Percentiles rank a stretch among this genome's conserved stretches.
Evolutionary conservation across 2,888 invertebrate species (phyloP).

Genomic region (Erpobdella octoculata): DNA sequence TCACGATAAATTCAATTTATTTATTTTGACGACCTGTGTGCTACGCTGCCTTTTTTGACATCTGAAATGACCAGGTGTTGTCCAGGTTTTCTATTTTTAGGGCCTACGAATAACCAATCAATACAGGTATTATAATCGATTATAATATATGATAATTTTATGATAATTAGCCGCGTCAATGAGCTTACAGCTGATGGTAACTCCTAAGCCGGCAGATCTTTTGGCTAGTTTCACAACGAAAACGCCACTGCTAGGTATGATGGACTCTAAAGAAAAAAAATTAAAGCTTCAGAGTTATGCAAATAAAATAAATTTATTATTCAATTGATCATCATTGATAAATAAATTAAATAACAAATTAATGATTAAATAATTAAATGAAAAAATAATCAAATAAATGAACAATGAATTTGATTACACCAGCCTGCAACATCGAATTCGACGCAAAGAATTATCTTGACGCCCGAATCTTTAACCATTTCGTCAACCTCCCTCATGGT

Average conservation of each 20-base stretch:
- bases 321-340: too few species aligned
- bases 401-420: not conserved
- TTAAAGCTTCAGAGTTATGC: not conserved
- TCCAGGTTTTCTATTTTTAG: constrained; percentile 42
- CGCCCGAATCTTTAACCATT: constrained; percentile 49
- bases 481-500: constrained; percentile 52
- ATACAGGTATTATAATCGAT: not conserved
- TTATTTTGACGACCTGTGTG: constrained; percentile 61
- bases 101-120: constrained; percentile 36
- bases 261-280: constrained; percentile 62
- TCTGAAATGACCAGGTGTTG: constrained; percentile 78
- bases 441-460: constrained; percentile 66
- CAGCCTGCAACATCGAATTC: constrained; percentile 75
- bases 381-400: not conserved
- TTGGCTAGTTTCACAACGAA: constrained; percentile 78
- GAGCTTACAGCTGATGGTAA: constrained; percentile 61
- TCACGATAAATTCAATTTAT: too few species aligned
- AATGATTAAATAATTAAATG: not conserved
- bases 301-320: too few species aligned
- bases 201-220: constrained; percentile 67
- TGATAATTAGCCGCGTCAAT: not conserved
- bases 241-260: constrained; percentile 79
- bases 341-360: too few species aligned
- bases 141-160: not conserved
- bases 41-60: constrained; percentile 78